Evolutionary conservation across 2,113 vertebrate species (phyloP).

Genomic region (Zosterops lateralis): DNA sequence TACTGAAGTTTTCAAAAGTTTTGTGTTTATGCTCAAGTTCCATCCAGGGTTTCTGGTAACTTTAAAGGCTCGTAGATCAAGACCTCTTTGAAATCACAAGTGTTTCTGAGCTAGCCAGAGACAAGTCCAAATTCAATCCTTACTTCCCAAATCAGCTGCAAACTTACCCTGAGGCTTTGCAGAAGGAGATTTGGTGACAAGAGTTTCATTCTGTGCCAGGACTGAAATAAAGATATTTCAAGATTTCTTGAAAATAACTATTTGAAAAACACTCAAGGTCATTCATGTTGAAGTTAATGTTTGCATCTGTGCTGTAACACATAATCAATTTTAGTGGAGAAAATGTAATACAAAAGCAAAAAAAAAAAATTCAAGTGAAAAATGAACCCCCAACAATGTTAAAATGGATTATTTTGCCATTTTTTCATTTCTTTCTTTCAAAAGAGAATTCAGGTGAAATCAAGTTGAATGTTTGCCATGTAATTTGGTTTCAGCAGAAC

Average conservation of each 20-base stretch:
- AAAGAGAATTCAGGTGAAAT: not conserved
- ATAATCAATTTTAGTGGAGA: not conserved
- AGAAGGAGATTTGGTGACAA: not conserved
- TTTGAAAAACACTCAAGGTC: not conserved
- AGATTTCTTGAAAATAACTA: not conserved
- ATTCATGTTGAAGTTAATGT: not conserved
- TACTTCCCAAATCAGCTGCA: not conserved
- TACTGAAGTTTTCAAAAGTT: not conserved
- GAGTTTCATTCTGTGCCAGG: not conserved
- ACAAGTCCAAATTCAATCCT: not conserved
- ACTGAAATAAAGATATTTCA: not conserved
- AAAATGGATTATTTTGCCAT: constrained; percentile 26
- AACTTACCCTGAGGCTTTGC: not conserved
- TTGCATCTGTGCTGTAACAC: not conserved
- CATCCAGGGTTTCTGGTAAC: not conserved
- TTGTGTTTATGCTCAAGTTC: not conserved
- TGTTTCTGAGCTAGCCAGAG: not conserved
- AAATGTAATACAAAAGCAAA: not conserved
- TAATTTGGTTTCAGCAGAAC: not conserved
- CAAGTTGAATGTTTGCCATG: not conserved
- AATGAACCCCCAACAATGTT: not conserved
- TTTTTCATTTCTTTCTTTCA: not conserved
- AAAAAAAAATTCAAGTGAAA: not conserved
- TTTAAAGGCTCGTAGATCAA: not conserved
- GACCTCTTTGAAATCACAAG: not conserved